Evolutionary conservation across 2,113 vertebrate genomes (phyloP).

Genomic region (Triplophysa siluroides): DNA sequence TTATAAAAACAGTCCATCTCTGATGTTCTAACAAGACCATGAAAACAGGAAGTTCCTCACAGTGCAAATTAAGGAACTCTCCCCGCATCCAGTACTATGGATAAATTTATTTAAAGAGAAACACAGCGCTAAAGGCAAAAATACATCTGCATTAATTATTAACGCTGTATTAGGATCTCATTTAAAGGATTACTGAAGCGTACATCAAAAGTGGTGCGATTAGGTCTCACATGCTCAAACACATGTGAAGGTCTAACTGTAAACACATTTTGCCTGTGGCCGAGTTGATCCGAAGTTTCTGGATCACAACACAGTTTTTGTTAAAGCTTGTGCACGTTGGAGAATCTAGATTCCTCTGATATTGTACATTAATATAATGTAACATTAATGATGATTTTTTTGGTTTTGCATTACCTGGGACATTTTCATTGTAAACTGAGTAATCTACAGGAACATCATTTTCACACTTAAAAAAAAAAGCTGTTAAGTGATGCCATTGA

Average conservation of each 20-base stretch:
- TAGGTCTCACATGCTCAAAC: not conserved
- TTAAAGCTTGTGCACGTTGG: no score
- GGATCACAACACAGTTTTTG: no score
- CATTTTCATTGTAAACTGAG: no score
- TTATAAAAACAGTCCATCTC: not conserved
- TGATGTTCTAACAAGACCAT: not conserved
- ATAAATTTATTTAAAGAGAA: no score
- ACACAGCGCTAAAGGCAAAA: not conserved
- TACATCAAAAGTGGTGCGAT: not conserved
- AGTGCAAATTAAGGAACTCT: no score
- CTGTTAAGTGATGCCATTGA: no score
- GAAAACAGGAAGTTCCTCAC: slow-evolving; percentile 1
- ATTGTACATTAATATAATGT: not conserved
- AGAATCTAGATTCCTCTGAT: no score
- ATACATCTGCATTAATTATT: slow-evolving; percentile 9
- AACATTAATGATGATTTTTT: no score
- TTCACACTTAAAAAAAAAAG: no score
- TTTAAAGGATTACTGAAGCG: slow-evolving; percentile 8
- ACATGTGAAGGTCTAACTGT: not conserved
- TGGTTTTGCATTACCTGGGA: no score
- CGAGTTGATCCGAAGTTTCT: slow-evolving; percentile 1
- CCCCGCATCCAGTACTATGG: no score
- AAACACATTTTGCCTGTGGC: not conserved
- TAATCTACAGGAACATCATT: no score
- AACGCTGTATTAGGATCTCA: not conserved